These are phyloP conservation scores for Phortica magna DNA, from an alignment of 2,888 invertebrate genomes.

Conservation along the genomic window DNA sequence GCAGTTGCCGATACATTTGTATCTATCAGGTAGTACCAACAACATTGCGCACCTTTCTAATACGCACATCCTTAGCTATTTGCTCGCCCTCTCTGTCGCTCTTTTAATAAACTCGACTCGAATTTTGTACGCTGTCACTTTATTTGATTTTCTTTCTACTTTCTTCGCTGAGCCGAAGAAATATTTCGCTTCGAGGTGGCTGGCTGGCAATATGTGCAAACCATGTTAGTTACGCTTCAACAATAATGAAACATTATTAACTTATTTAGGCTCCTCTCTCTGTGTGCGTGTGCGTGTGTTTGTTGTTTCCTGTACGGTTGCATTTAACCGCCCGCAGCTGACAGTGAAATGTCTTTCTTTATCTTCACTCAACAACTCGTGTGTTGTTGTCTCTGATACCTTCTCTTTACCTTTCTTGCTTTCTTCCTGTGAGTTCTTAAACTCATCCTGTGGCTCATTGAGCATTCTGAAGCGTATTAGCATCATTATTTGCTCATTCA, in stretches of 20 bases:
- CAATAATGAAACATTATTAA: conserved; percentile 77
- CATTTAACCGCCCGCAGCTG: conserved; percentile 59
- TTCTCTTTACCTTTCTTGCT: not conserved
- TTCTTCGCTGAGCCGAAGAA: conserved; percentile 38
- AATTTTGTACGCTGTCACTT: conserved; percentile 40
- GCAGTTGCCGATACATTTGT: not conserved
- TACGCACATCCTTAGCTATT: not conserved
- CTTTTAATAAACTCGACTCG: conserved; percentile 31
- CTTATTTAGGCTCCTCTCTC: conserved; percentile 57
- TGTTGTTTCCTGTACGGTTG: conserved; percentile 53
- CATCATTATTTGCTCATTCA: too few relatives aligned
- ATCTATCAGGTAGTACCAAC: not conserved
- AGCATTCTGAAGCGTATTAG: not conserved
- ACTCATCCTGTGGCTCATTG: not conserved
- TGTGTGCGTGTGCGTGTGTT: conserved; percentile 46
- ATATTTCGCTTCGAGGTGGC: conserved; percentile 57
- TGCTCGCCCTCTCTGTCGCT: not conserved
- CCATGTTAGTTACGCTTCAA: conserved; percentile 75
- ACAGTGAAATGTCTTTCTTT: conserved; percentile 46
- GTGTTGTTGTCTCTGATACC: not conserved
- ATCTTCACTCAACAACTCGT: not conserved
- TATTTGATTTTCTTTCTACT: conserved; percentile 37
- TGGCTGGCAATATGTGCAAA: conserved; percentile 75
- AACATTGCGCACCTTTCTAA: not conserved
- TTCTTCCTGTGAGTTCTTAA: not conserved